These are phyloP conservation scores for Rhabdornis inornatus DNA, from an alignment of 2,113 vertebrate genomes.

Conservation along the genomic window DNA sequence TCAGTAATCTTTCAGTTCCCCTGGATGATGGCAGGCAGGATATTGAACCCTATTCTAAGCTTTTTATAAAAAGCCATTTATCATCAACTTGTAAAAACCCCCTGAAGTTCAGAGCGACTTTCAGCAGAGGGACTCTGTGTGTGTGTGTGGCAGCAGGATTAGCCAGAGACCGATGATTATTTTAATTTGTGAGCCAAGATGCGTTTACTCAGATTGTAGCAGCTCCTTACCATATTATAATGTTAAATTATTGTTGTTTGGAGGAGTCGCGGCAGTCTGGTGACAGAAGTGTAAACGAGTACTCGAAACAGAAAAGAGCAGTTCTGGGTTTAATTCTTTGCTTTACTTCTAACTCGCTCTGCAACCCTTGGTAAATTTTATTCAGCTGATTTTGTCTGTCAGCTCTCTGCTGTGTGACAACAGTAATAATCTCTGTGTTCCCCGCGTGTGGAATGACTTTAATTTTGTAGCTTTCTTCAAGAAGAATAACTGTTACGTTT, in stretches of 20 bases:
- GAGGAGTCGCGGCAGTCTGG: background rate
- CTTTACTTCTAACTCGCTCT: background rate
- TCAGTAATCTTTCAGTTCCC: background rate
- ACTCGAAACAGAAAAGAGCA: background rate
- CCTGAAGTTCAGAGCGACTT: background rate
- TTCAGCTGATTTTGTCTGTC: background rate
- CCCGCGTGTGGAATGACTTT: background rate
- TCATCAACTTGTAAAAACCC: background rate
- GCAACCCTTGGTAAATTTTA: background rate
- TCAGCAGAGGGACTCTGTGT: background rate
- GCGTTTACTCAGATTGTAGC: slow-evolving; percentile 3
- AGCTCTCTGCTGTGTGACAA: background rate
- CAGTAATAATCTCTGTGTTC: background rate
- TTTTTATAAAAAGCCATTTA: slow-evolving; percentile 8
- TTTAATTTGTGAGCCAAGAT: slow-evolving; percentile 15
- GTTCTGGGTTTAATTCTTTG: background rate
- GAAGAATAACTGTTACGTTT: background rate
- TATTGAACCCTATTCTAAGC: background rate
- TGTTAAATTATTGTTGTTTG: background rate
- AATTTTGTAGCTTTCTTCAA: background rate
- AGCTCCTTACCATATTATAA: background rate
- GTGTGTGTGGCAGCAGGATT: background rate
- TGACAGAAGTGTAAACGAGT: background rate
- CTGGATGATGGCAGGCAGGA: background rate
- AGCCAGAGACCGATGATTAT: background rate